Evolutionary conservation across 37 sponge, comb jelly and placozoan species (phyloP).

Genomic region (Tethya wilhelma): DNA sequence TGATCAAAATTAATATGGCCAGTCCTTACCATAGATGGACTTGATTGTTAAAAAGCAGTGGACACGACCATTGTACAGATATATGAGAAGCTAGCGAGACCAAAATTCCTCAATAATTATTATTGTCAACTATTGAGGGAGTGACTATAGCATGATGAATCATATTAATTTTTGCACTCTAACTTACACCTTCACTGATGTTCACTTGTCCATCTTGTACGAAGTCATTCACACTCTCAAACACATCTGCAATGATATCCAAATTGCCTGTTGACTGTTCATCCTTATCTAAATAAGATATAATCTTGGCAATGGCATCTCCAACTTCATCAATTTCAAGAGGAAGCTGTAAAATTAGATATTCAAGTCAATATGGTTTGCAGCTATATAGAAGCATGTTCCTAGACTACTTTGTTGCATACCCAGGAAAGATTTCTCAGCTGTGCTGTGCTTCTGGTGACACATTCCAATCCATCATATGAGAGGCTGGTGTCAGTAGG

Average conservation of each 20-base stretch:
- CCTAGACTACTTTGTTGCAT: too few relatives aligned
- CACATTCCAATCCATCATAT: constrained; percentile 32
- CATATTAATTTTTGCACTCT: neutral
- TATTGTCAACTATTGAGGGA: too few relatives aligned
- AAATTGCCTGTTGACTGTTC: constrained; percentile 28
- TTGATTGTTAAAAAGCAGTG: too few relatives aligned
- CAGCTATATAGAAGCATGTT: too few relatives aligned
- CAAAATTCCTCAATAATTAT: too few relatives aligned
- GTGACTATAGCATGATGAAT: neutral
- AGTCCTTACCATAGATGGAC: too few relatives aligned
- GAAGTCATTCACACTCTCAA: neutral
- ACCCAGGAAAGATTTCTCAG: constrained; percentile 1
- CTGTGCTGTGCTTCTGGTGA: constrained; percentile 6
- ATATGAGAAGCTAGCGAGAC: too few relatives aligned
- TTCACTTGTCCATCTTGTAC: neutral
- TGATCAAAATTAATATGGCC: too few relatives aligned
- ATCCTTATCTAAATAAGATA: constrained; percentile 1
- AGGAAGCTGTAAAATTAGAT: neutral
- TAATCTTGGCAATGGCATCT: neutral
- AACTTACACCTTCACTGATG: constrained; percentile 28
- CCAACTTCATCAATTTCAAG: neutral
- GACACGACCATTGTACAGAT: too few relatives aligned
- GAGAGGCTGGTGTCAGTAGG: neutral
- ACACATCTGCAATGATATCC: constrained; percentile 15
- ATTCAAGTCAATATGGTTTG: too few relatives aligned